Base-by-base conservation (phyloP, 2,797 vertebrate genomes). In the Chloroceryle inda region DNA sequence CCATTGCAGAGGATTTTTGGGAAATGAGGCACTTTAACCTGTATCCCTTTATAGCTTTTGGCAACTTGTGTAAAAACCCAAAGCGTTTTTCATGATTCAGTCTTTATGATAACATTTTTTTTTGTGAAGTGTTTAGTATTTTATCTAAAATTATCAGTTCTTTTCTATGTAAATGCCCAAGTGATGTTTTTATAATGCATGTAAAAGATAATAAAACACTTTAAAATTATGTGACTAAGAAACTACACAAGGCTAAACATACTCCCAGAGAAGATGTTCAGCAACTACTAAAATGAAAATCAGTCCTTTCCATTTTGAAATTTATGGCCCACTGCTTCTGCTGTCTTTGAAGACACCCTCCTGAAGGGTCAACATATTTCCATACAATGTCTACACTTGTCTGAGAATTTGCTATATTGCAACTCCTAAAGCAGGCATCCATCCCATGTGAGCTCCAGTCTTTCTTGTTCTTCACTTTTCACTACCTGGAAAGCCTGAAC, bases 281-380 rank as follows among this genome's bases (percentile, higher is more conserved):
- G 78, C 64, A 94, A 40, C 47, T 38, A 92, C 74, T 83, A 85
- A 94, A 93, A 85, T 24, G 77, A 96, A 93, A 95, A 87, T 66
- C 11, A 79, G 0, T 59, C 24, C 18, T 76, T n/a, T 91, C 35
- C 5, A 2, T 63, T 44, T 33, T 94, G 63, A 97, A 95, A 96
- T 91, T 80, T 88, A 95, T 94, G 58, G 62, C 17, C 42, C 31
- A 37, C 78, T 74, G 49, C 53, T 89, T 92, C 87, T 96, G 33
- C 56, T 95, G 37, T 91, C 82, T 92, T 89, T 95, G 91, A 97
- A 94, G 81, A 92, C 69, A 78, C 17, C 44, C 91, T 82, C 64
- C 38, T 89, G 40, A 63, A 72, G 37, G 35, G 52, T 92, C 76
- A 91, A 58, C 16, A 37, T 69, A 68, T 56, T 96, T 93, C 67